Base-by-base conservation (phyloP, 2,888 invertebrate species). In the Drosophila tripunctata region DNA sequence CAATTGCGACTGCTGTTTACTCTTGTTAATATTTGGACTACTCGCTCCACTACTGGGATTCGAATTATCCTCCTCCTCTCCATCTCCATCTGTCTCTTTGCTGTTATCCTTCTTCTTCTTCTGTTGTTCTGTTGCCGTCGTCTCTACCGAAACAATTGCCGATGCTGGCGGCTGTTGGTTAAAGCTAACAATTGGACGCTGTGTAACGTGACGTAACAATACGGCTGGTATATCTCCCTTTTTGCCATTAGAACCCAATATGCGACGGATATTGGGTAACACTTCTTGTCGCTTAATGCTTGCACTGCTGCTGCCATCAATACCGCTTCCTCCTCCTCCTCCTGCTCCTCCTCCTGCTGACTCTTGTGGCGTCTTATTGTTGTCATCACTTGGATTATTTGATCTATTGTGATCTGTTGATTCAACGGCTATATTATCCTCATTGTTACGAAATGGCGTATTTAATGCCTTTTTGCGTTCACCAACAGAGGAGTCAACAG, bases 211-310 rank as follows among this genome's bases (percentile, higher is more conserved):
- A 64, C 94, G 93, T 19, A 96, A 91, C 0, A 96, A 91, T 38
- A 96, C 95, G 69, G 96, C 96, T 0, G 96, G 95, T 52, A 96
- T 95, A 79, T 96, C 95, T 74, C 96, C 95, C 78, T 96, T 96
- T 24, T 96, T 93, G 0, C 97, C 97, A 89, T 96, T 96, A 48
- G 96, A 96, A 1, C 97, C 97, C 19, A 97, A 92, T 84, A 97
- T 97, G 55, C 97, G 93, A 2, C 96, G 95, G 75, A 97, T 96
- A 72, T 96, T 95, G 2, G 96, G 96, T 81, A 96, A 94, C 89
- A 95, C 95, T 55, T 96, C 93, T 27, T 91, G 87, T 3, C 75
- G 60, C 8, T 76, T 75, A 22, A 60, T 67, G 2, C 51, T 38
- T 3, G 40, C 19, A 30, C 44, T 54, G 7, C n/a, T n/a, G n/a